A percentile compares a stretch with the other conserved stretches of the same genome.
phyloP scores from a whole-genome alignment of 2,797 vertebrate species.

The Smutsia temminckii region DNA sequence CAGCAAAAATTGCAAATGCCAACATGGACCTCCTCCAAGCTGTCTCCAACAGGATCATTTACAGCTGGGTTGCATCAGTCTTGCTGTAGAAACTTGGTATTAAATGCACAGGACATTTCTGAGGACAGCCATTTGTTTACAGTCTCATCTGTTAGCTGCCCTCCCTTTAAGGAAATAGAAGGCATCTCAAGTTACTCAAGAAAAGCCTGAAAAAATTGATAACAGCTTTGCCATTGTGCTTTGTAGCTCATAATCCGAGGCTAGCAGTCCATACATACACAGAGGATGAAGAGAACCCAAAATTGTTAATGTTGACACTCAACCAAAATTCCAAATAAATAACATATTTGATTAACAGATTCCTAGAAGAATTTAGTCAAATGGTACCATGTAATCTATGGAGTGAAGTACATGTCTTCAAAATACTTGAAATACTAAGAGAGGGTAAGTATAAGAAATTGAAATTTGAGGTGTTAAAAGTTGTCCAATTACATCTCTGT shows the following conservation, averaged over 20 bases:
- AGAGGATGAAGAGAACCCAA: not conserved
- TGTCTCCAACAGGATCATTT: not conserved
- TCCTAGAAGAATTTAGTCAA: not conserved
- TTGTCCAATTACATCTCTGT: not conserved
- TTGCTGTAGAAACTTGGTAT: not conserved
- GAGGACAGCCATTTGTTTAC: not conserved
- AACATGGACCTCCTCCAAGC: not conserved
- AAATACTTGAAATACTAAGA: not conserved
- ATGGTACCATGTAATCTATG: not conserved
- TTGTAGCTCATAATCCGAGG: not conserved
- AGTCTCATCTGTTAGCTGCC: not conserved
- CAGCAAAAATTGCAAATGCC: not conserved
- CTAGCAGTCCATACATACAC: not conserved
- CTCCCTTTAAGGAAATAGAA: not conserved
- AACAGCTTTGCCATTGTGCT: not conserved
- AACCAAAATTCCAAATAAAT: slow-evolving; percentile 28
- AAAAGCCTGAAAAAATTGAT: not conserved
- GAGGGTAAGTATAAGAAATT: not conserved
- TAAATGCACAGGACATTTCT: not conserved
- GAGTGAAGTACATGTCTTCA: not conserved
- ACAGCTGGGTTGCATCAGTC: not conserved
- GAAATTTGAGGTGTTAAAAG: not conserved
- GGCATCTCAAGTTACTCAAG: not conserved
- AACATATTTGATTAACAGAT: not conserved
- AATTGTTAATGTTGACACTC: not conserved